Evolutionary conservation across 2,113 vertebrate genomes (phyloP), one percentile per base, ranked within the genome.

Genomic region (Hassar affinis): DNA sequence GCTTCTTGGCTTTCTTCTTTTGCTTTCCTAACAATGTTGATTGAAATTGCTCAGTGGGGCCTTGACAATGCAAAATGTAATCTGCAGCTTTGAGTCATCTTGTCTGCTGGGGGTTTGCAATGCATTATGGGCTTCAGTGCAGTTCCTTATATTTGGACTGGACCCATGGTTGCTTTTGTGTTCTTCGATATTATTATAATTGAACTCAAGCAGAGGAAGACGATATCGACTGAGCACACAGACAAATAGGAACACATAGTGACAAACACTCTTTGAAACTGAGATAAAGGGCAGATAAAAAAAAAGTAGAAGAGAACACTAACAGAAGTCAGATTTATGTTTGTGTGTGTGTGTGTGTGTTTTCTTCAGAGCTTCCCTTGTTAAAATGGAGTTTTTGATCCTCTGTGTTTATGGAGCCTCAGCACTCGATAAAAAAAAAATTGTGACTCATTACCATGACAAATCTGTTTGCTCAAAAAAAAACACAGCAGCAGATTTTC

Each of bases 391-490:
- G 6, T 81, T 79, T 75, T 76, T 62, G 71, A 76, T 82, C 42
- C 71, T 25, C 56, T 27, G 6, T 57, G 74, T 78, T 78, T 78
- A 78, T 78, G 59, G 7, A 84, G 61, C 42, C 52, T 45, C 25
- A 68, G 35, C 64, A 49, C 27, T 47, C 45, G 12, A 72, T n/a
- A 49, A 47, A 57, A 61, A 25, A 47, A 75, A 72, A 81, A 74
- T 61, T 22, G 45, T 11, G n/a, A 76, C 71, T 82, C 71, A 82
- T 82, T 62, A 62, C 83, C 54, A 25, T 84, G 49, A 84, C 82
- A 84, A 78, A 84, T 69, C 35, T 68, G 49, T 38, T 49, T 56
- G 52, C 49, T 72, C 0, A n/a, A 11, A 35, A 72, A 78, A 66
- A 79, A 6, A 47, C 45, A 57, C 45, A 42, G 22, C 42, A 69